These are phyloP conservation scores for Anthopleura xanthogrammica DNA, from an alignment of 92 coral and sea anemone species.

Conservation along the genomic window DNA sequence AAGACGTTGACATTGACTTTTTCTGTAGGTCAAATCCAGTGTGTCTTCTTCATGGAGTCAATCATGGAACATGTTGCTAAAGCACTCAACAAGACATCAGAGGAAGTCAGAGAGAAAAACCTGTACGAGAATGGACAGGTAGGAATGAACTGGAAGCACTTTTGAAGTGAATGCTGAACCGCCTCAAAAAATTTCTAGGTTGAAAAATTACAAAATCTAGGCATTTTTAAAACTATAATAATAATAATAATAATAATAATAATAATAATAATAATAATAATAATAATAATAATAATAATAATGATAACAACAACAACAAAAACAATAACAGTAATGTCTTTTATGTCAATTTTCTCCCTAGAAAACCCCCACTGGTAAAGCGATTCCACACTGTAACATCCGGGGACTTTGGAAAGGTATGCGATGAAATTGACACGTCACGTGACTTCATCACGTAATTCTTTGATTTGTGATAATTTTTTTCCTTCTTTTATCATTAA, in stretches of 20 bases:
- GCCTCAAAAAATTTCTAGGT: not conserved
- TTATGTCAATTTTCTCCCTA: not conserved
- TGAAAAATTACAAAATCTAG: not conserved
- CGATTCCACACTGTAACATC: constrained; percentile 63
- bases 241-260: too few relatives aligned
- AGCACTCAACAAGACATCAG: constrained; percentile 49
- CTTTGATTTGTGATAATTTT: not conserved
- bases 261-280: too few relatives aligned
- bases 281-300: too few relatives aligned
- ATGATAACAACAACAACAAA: too few relatives aligned
- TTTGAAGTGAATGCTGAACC: too few relatives aligned
- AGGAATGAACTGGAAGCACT: not conserved
- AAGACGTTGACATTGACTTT: not conserved
- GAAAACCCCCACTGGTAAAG: constrained; percentile 43
- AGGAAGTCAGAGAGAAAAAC: constrained; percentile 43
- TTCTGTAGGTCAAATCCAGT: constrained; percentile 37
- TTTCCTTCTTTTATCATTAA: not conserved
- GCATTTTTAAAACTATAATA: not conserved
- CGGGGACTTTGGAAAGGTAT: constrained; percentile 63
- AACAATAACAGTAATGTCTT: not conserved
- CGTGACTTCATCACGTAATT: not conserved
- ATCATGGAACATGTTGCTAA: constrained; percentile 65
- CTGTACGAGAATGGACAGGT: constrained; percentile 59
- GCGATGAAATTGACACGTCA: not conserved
- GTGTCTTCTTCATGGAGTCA: constrained; percentile 52